A percentile compares a stretch with the other conserved stretches of the same genome.
These are phyloP conservation scores for Eulemur coronatus DNA, from an alignment of 2,797 vertebrate species.

Conservation along the genomic window DNA sequence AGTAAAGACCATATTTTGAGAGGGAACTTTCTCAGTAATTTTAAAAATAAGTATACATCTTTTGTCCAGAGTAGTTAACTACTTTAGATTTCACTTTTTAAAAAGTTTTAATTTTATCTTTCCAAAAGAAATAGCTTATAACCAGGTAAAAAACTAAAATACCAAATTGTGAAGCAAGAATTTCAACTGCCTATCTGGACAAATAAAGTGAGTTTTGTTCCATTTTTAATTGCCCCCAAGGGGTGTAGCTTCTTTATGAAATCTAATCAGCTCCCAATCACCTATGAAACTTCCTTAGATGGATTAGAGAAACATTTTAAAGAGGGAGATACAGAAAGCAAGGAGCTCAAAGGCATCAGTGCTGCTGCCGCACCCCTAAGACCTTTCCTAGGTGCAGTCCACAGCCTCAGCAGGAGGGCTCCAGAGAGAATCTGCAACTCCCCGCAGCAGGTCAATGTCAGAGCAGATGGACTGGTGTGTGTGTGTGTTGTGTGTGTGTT, in stretches of 20 bases:
- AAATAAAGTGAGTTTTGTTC: neutral
- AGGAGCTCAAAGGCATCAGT: neutral
- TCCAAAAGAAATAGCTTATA: neutral
- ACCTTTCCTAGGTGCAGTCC: neutral
- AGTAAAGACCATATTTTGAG: neutral
- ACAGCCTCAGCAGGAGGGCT: neutral
- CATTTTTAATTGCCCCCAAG: neutral
- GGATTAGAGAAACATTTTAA: slow-evolving; percentile 2
- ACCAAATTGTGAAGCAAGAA: neutral
- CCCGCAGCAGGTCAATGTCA: neutral
- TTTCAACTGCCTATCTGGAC: neutral
- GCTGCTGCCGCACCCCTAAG: neutral
- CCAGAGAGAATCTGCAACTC: neutral
- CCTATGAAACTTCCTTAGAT: neutral
- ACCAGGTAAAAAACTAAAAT: neutral
- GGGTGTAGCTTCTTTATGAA: neutral
- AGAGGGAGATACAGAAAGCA: neutral
- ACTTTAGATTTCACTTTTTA: neutral
- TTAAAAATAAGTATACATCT: neutral
- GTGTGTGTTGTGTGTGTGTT: neutral
- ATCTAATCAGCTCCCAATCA: neutral
- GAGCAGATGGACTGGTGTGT: neutral
- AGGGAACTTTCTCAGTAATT: neutral
- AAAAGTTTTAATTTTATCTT: neutral
- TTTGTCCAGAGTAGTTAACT: neutral